Evolutionary conservation across 2,113 vertebrate species (phyloP).

Genomic region (Cyprinodon brontotheroides): DNA sequence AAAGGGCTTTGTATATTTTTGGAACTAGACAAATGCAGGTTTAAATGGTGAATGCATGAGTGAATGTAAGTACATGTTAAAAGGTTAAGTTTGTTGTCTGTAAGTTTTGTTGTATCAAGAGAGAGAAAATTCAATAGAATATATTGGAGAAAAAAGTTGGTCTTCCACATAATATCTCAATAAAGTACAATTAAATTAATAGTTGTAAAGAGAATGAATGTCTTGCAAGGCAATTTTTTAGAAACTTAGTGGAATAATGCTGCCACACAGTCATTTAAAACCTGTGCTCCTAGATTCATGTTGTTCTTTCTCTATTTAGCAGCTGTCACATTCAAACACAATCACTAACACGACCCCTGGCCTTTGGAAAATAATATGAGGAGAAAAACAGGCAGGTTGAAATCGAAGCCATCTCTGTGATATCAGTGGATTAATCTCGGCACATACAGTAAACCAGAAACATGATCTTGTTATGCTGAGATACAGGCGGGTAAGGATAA

Average conservation of each 20-base stretch:
- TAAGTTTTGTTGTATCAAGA: too few species aligned
- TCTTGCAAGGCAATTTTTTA: slow-evolving; percentile 38
- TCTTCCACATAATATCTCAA: neutral
- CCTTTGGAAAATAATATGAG: slow-evolving; percentile 38
- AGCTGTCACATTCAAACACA: slow-evolving; percentile 32
- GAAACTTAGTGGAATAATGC: slow-evolving; percentile 47
- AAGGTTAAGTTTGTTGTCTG: too few species aligned
- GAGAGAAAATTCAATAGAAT: too few species aligned
- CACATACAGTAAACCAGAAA: slow-evolving; percentile 66
- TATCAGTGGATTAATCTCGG: slow-evolving; percentile 65
- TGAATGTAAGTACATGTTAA: too few species aligned
- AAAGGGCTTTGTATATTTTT: too few species aligned
- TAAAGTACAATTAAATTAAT: neutral
- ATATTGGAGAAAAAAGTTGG: neutral
- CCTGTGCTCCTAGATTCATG: slow-evolving; percentile 30
- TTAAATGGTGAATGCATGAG: too few species aligned
- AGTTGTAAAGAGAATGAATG: neutral
- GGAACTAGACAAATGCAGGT: too few species aligned
- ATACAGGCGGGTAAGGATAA: slow-evolving; percentile 47
- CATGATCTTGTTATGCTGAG: slow-evolving; percentile 54
- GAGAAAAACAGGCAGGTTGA: slow-evolving; percentile 46
- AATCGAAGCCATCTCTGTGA: slow-evolving; percentile 54
- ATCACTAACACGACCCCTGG: slow-evolving; percentile 47
- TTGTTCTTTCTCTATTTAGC: slow-evolving; percentile 23
- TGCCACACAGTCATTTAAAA: slow-evolving; percentile 23